Percentiles rank a stretch among this genome's conserved stretches.
These are phyloP conservation scores for Spatulosminthurus flaviceps DNA, from an alignment of 2,888 invertebrate species.

Conservation along the genomic window DNA sequence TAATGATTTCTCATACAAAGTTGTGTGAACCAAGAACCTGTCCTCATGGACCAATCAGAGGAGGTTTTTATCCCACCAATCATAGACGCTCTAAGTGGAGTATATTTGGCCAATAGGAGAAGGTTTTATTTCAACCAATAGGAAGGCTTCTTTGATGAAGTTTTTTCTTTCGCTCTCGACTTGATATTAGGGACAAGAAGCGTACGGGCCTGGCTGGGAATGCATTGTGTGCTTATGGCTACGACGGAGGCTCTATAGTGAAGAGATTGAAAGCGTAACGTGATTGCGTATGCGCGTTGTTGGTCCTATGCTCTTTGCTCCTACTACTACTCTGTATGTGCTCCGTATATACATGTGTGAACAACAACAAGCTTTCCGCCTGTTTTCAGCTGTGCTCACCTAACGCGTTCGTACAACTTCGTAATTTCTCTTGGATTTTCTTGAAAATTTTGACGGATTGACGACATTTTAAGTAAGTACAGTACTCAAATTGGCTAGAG, in stretches of 20 bases:
- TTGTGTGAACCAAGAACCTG: too few species aligned
- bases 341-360: too few species aligned
- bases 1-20: too few species aligned
- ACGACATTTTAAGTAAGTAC: not conserved
- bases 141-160: not conserved
- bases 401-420: not conserved
- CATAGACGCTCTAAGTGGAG: not conserved
- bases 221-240: not conserved
- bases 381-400: constrained; percentile 18
- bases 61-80: not conserved
- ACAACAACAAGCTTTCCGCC: constrained; percentile 14
- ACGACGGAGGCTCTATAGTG: not conserved
- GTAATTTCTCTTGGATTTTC: not conserved
- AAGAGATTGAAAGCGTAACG: not conserved
- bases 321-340: too few species aligned
- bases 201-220: not conserved
- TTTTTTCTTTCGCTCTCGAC: not conserved
- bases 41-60: too few species aligned
- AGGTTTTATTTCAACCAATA: not conserved
- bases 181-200: not conserved
- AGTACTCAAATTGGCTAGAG: not conserved
- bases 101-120: not conserved
- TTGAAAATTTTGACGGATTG: constrained; percentile 6
- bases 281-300: not conserved
- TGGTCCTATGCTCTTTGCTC: too few species aligned